A percentile compares a stretch with the other conserved stretches of the same genome.
Evolutionary conservation across 2,888 invertebrate species (phyloP).

Genomic region (Zhengitettix transpicula): DNA sequence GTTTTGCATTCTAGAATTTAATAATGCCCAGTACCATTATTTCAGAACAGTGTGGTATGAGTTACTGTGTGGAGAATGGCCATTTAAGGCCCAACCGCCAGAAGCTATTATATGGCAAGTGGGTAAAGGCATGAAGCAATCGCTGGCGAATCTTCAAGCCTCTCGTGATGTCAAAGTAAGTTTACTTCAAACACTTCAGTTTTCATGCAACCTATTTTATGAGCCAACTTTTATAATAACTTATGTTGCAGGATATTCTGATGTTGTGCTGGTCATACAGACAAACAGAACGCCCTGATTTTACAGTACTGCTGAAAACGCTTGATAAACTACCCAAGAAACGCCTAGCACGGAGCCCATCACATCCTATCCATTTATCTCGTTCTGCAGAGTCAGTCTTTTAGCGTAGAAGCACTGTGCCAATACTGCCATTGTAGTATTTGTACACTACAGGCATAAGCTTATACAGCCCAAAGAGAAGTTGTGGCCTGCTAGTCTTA

Average conservation of each 20-base stretch:
- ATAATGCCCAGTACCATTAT: slow-evolving; percentile 10
- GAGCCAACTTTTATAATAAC: background rate
- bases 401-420: slow-evolving; percentile 23
- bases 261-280: slow-evolving; percentile 93
- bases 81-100: slow-evolving; percentile 83
- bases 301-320: slow-evolving; percentile 60
- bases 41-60: slow-evolving; percentile 96
- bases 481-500: background rate
- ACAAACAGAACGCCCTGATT: slow-evolving; percentile 74
- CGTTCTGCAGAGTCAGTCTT: slow-evolving; percentile 93
- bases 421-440: background rate
- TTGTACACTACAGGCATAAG: background rate
- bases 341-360: slow-evolving; percentile 88
- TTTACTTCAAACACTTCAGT: no score
- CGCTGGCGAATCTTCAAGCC: slow-evolving; percentile 83
- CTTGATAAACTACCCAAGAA: slow-evolving; percentile 90
- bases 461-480: background rate
- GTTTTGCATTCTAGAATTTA: slow-evolving; percentile 3
- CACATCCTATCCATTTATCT: slow-evolving; percentile 92
- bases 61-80: slow-evolving; percentile 88
- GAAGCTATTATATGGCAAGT: slow-evolving; percentile 97
- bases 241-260: slow-evolving; percentile 62
- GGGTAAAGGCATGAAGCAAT: slow-evolving; percentile 90
- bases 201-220: background rate
- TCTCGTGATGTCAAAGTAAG: slow-evolving; percentile 88